A percentile compares a stretch with the other conserved stretches of the same genome.
phyloP scores from a whole-genome alignment of 2,797 vertebrate genomes.

The Pelobates cultripes region DNA sequence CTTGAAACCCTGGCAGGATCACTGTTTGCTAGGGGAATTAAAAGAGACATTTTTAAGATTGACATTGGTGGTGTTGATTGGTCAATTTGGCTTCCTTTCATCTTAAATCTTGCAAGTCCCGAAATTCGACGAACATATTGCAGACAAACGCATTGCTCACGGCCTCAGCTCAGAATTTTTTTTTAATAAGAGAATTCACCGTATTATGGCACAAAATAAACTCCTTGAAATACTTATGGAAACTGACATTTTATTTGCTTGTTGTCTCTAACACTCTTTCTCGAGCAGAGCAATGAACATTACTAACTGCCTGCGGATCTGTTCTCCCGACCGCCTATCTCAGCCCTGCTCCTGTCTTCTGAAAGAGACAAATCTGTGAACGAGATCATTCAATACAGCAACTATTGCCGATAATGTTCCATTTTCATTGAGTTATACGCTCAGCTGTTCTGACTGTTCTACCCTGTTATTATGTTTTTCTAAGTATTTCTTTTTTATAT shows the following conservation, averaged over 20 bases:
- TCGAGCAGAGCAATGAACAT: not conserved
- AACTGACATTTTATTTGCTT: not conserved
- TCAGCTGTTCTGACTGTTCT: conserved; percentile 6
- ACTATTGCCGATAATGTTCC: not conserved
- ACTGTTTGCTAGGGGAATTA: no score
- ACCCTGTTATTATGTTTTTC: conserved; percentile 11
- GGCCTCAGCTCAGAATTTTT: no score
- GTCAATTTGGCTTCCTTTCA: no score
- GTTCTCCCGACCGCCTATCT: not conserved
- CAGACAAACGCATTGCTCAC: no score
- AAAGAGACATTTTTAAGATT: no score
- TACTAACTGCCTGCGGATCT: not conserved
- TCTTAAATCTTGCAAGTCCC: no score
- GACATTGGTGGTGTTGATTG: no score
- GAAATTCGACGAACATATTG: no score
- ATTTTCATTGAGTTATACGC: not conserved
- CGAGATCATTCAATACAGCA: not conserved
- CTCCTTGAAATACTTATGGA: not conserved
- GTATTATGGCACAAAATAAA: not conserved
- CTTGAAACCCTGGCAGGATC: no score
- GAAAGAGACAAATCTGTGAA: conserved; percentile 18
- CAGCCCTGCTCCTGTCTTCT: conserved; percentile 6
- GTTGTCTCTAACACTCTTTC: not conserved
- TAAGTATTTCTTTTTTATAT: not conserved
- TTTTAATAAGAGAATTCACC: not conserved